Evolutionary conservation across 2,888 invertebrate species (phyloP).

Genomic region (Melieria crassipennis): DNA sequence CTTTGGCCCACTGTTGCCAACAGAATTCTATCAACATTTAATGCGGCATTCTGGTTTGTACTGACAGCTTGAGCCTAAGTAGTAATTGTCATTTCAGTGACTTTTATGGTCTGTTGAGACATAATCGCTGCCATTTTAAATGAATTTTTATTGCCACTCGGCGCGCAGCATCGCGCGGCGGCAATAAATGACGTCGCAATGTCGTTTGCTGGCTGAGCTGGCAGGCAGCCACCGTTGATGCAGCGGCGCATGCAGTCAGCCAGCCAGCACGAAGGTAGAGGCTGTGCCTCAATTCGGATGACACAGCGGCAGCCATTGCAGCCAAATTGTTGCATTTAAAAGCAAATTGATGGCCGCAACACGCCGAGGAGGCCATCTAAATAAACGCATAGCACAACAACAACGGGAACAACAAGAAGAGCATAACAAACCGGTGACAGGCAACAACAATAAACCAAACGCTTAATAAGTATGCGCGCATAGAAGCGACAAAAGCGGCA

Average conservation of each 20-base stretch:
- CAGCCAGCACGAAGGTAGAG: conserved; percentile 4
- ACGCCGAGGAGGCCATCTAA: conserved; percentile 13
- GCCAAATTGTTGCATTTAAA: conserved; percentile 53
- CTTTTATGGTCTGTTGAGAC: conserved; percentile 66
- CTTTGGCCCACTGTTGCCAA: conserved; percentile 28
- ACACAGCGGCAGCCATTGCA: conserved; percentile 36
- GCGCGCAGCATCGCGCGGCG: conserved; percentile 19
- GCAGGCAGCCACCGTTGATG: no score
- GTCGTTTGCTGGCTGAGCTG: conserved; percentile 9
- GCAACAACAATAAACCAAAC: conserved; percentile 51
- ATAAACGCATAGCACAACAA: conserved; percentile 44
- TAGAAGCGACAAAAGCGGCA: conserved; percentile 33
- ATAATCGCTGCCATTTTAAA: conserved; percentile 66
- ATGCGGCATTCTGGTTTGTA: conserved; percentile 33
- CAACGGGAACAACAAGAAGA: conserved; percentile 34
- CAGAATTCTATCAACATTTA: conserved; percentile 37
- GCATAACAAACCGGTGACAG: not conserved
- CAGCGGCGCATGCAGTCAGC: conserved; percentile 13
- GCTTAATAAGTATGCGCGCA: conserved; percentile 53
- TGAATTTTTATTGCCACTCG: conserved; percentile 64
- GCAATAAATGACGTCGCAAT: conserved; percentile 28
- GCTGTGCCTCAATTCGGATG: conserved; percentile 20
- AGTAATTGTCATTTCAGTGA: conserved; percentile 64
- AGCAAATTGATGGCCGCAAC: conserved; percentile 60
- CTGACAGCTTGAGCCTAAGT: conserved; percentile 52